Conservation (phyloP, 2,113 vertebrate species). For the Haplotaxodon microlepis region DNA sequence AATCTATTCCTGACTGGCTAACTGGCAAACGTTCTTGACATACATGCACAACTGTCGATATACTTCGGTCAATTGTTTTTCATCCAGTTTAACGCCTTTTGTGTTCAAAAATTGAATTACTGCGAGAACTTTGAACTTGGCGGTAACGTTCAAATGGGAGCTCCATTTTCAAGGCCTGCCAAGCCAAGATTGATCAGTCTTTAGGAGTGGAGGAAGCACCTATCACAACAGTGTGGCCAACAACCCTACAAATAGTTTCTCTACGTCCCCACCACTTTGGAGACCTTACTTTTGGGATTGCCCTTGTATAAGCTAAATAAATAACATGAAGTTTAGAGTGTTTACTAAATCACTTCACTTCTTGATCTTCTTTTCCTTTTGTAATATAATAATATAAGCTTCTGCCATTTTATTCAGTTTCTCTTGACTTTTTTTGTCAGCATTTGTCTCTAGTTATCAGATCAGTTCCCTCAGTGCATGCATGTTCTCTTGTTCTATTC, state of each 20-base stretch:
- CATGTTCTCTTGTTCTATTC: not conserved
- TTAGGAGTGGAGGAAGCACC: not conserved
- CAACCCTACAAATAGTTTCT: not conserved
- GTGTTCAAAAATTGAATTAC: not conserved
- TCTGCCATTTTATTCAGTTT: not conserved
- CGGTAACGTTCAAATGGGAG: not conserved
- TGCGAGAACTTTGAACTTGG: not conserved
- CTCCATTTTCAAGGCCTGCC: not conserved
- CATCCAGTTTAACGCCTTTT: not conserved
- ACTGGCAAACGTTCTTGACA: not conserved
- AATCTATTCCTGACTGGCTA: not conserved
- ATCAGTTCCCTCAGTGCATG: rapidly evolving
- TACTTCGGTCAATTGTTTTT: not conserved
- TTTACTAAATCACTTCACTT: not conserved
- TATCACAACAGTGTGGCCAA: not conserved
- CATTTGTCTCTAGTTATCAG: not conserved
- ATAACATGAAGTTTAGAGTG: not conserved
- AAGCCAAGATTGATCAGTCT: not conserved
- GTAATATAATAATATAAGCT: not conserved
- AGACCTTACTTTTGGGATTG: not conserved
- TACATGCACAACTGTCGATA: not conserved
- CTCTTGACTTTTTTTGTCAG: not conserved
- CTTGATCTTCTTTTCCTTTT: not conserved
- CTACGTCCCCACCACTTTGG: not conserved
- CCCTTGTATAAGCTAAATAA: not conserved